Evolutionary conservation across 37 sponge, comb jelly and placozoan species (phyloP).

Genomic region (Spongia lamella): DNA sequence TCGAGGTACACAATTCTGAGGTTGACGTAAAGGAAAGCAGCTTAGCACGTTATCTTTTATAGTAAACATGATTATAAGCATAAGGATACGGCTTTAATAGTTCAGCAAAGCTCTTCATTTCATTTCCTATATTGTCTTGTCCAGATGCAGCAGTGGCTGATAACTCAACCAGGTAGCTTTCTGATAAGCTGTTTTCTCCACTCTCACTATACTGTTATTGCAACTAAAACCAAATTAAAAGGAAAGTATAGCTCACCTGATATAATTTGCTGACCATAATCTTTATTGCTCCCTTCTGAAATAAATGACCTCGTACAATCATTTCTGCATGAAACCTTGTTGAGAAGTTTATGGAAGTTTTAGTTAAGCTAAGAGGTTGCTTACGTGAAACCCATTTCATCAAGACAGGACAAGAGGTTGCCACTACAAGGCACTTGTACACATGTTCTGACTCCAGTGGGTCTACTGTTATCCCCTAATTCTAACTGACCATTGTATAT

Average conservation of each 20-base stretch:
- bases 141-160: constrained; percentile 59
- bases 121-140: constrained; percentile 54
- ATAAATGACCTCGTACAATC: constrained; percentile 55
- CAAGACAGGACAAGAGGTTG: constrained; percentile 50
- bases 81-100: constrained; percentile 83
- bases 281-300: constrained; percentile 63
- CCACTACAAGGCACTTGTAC: constrained; percentile 51
- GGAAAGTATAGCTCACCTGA: constrained; percentile 28
- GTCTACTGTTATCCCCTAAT: constrained; percentile 23
- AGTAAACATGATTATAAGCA: too few species aligned
- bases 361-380: background rate
- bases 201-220: constrained; percentile 9
- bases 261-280: constrained; percentile 47
- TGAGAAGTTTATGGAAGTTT: background rate
- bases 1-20: too few species aligned
- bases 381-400: constrained; percentile 76
- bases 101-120: constrained; percentile 68
- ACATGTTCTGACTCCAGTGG: constrained; percentile 48
- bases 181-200: constrained; percentile 36
- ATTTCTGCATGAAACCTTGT: constrained; percentile 49
- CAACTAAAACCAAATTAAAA: background rate
- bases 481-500: constrained; percentile 69
- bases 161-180: constrained; percentile 66
- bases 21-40: too few species aligned
- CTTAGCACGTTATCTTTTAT: too few species aligned